Evolutionary conservation across 1,140 invertebrate species (phyloP).

Genomic region (Eupeodes corollae): DNA sequence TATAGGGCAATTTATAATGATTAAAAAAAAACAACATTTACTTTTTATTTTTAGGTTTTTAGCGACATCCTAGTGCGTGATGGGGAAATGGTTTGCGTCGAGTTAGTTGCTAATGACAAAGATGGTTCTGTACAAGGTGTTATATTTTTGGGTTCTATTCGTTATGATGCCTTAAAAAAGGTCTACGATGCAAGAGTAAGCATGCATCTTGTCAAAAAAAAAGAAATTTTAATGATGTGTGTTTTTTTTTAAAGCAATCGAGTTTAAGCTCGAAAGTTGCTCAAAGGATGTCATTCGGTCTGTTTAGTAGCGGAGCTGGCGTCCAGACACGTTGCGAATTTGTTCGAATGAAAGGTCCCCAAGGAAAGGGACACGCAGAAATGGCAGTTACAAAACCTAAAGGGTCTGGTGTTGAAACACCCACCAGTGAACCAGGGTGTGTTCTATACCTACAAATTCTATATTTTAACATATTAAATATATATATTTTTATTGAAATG

Average conservation of each 20-base stretch:
- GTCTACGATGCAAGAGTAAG: conserved; percentile 92
- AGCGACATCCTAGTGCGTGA: conserved; percentile 90
- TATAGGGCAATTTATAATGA: not conserved
- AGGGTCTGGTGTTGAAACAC: conserved; percentile 84
- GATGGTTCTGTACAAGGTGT: conserved; percentile 76
- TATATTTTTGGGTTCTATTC: conserved; percentile 91
- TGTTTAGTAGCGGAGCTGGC: conserved; percentile 59
- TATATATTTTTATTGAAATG: not conserved
- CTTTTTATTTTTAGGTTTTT: conserved; percentile 57
- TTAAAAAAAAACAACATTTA: not conserved
- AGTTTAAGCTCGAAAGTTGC: conserved; percentile 89
- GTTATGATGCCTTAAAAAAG: conserved; percentile 92
- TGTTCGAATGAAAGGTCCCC: conserved; percentile 93
- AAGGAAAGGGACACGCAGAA: conserved; percentile 93
- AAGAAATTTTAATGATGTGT: not conserved
- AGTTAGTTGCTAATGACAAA: conserved; percentile 83
- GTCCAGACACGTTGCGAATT: conserved; percentile 85
- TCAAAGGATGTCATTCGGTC: conserved; percentile 88
- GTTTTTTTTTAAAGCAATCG: conserved; percentile 54
- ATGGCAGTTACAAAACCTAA: conserved; percentile 92
- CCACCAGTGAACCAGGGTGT: conserved; percentile 77
- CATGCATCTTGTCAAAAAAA: conserved; percentile 8
- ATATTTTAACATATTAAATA: not conserved
- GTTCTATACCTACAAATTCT: not conserved
- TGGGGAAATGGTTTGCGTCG: conserved; percentile 97